Evolutionary conservation across 2,797 vertebrate species (phyloP).

Genomic region (Lutjanus argentimaculatus): DNA sequence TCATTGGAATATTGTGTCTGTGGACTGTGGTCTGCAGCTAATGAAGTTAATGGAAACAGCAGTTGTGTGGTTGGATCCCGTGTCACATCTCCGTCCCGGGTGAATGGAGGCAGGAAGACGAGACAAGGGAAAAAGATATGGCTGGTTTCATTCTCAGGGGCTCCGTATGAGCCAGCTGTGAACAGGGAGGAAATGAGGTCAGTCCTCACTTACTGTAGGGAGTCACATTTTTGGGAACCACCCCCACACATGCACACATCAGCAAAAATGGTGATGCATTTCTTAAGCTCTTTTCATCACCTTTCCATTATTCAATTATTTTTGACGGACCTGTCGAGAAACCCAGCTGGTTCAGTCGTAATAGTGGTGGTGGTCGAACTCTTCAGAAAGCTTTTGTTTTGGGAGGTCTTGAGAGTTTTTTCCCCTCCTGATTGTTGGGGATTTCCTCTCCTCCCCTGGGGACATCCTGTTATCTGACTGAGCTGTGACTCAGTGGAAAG

Average conservation of each 20-base stretch:
- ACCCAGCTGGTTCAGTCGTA: conserved; percentile 14
- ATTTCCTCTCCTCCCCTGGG: conserved; percentile 69
- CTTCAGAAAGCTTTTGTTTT: conserved; percentile 44
- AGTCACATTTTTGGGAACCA: conserved; percentile 44
- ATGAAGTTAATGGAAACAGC: conserved; percentile 61
- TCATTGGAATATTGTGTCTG: conserved; percentile 40
- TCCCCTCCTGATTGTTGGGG: conserved; percentile 63
- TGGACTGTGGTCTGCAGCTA: conserved; percentile 29
- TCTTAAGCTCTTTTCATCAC: conserved; percentile 28
- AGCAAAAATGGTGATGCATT: conserved; percentile 23
- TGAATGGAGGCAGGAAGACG: conserved; percentile 54
- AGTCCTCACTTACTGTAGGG: conserved; percentile 41
- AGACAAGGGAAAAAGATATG: conserved; percentile 30
- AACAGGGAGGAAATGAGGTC: conserved; percentile 74
- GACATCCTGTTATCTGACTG: conserved; percentile 78
- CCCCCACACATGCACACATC: conserved; percentile 12
- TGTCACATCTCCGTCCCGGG: conserved; percentile 40
- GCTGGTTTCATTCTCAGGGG: conserved; percentile 47
- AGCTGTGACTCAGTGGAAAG: conserved; percentile 72
- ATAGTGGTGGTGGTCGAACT: not conserved
- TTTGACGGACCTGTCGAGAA: not conserved
- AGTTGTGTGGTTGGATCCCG: conserved; percentile 26
- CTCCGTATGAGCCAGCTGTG: conserved; percentile 60
- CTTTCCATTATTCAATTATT: not conserved
- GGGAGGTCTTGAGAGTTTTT: conserved; percentile 55